Base-by-base conservation (phyloP, 2,113 vertebrate species). In the Xiphophorus hellerii region DNA sequence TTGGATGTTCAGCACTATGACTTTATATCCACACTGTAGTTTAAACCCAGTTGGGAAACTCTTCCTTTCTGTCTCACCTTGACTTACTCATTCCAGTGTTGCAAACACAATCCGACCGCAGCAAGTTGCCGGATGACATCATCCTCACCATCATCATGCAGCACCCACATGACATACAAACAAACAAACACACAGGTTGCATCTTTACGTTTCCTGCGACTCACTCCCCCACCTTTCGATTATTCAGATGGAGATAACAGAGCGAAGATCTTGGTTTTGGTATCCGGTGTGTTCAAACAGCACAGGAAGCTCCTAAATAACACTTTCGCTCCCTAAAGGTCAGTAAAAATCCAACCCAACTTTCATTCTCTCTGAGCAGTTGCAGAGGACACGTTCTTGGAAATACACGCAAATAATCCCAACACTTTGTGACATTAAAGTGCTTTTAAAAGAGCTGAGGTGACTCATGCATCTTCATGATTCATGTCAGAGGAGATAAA, bases 71-170 rank as follows among this genome's bases (percentile, higher is more conserved):
- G 1, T 72, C 69, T 71, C 61, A 8, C 51, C 4, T 48, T 62
- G 67, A 73, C 76, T 73, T 25, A 65, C 80, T 81, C 15, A 66
- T 91, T 90, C 86, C 88, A 73, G 37, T 58, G 54, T n/a, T 69
- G 84, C 64, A 79, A 81, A 82, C 64, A 70, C 42, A 42, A 65
- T 64, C 70, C 66, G 2, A 84, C 78, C 88, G 1, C 88, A 87
- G 48, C 58, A 67, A 82, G 75, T 69, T 77, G 66, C 69, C 76
- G n/a, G 39, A 64, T 86, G 81, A 83, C 76, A 76, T 85, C 83
- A 80, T 81, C 25, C 8, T 74, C 82, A 48, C 60, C 84, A 71
- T 64, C 44, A 78, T 39, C 77, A 63, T 69, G 39, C 63, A 37
- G 62, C 73, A 67, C 74, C 73, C 84, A 84, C 81, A 80, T 70